Conservation (phyloP, 2,797 vertebrate species). For the Austrolebias charrua region DNA sequence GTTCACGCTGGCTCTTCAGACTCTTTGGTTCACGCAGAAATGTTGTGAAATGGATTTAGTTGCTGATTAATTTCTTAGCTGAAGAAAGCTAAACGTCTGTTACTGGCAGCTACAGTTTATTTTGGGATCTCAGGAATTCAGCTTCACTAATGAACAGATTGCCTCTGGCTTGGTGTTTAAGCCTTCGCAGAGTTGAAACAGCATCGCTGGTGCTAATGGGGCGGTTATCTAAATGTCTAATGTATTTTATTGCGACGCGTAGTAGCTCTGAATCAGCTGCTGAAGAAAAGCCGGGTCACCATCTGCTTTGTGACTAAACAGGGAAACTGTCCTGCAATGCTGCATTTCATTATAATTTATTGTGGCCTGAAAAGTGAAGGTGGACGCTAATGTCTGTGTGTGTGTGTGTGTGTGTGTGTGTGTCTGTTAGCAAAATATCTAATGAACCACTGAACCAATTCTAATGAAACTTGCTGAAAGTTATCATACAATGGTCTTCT, state of each 20-base stretch:
- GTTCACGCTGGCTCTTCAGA: constrained; percentile 7
- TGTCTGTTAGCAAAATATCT: too few relatives aligned
- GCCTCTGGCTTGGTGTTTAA: constrained; percentile 63
- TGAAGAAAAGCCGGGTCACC: constrained; percentile 50
- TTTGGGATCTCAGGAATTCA: constrained; percentile 57
- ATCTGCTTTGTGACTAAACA: constrained; percentile 13
- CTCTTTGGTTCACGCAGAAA: constrained; percentile 9
- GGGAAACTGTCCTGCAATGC: not conserved
- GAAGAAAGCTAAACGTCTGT: constrained; percentile 62
- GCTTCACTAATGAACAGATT: constrained; percentile 66
- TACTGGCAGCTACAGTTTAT: constrained; percentile 67
- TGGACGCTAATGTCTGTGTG: too few relatives aligned
- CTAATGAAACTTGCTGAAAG: too few relatives aligned
- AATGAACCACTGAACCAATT: too few relatives aligned
- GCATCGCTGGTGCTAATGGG: constrained; percentile 60
- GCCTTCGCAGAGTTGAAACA: constrained; percentile 51
- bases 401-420: too few relatives aligned
- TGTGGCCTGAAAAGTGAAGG: not conserved
- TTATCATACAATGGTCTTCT: too few relatives aligned
- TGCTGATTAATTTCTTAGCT: constrained; percentile 61
- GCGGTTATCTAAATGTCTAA: constrained; percentile 54
- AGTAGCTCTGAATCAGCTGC: constrained; percentile 34
- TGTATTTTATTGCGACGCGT: constrained; percentile 48
- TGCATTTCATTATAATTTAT: constrained; percentile 27
- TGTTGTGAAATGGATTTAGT: constrained; percentile 46